Percentiles rank a stretch among this genome's conserved stretches.
Evolutionary conservation across 1,140 invertebrate genomes (phyloP).

Genomic region (Atta colombica): DNA sequence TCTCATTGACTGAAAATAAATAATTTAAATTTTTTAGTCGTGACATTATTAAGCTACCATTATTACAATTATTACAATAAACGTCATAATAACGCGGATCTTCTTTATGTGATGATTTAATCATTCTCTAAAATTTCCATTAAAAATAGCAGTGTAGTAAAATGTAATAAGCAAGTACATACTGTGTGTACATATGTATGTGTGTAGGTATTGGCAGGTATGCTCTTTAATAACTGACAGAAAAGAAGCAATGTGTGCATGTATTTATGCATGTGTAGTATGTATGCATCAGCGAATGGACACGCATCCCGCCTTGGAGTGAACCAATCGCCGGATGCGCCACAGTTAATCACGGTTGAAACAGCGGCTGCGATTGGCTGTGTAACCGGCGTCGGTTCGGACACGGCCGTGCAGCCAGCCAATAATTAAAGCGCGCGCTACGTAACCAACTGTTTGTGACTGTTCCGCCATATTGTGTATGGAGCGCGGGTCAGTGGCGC

Average conservation of each 20-base stretch:
- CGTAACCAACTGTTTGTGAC: slow-evolving; percentile 81
- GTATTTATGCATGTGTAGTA: no score
- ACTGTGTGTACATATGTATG: background rate
- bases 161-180: no score
- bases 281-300: background rate
- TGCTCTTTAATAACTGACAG: background rate
- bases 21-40: background rate
- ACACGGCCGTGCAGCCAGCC: slow-evolving; percentile 45
- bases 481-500: slow-evolving; percentile 82
- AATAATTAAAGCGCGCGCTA: slow-evolving; percentile 73
- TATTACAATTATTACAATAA: background rate
- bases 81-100: no score
- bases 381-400: slow-evolving; percentile 48
- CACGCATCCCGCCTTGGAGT: slow-evolving; percentile 69
- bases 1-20: background rate
- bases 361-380: slow-evolving; percentile 45
- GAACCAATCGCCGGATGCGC: slow-evolving; percentile 44
- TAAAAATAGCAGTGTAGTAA: no score
- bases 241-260: background rate
- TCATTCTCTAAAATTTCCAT: background rate
- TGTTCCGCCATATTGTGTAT: slow-evolving; percentile 82
- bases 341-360: background rate
- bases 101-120: background rate
- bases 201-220: background rate
- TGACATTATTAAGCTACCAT: background rate